Evolutionary conservation across 2,888 invertebrate species (phyloP), one percentile per base, ranked within the genome.

Genomic region (Syritta pipiens): DNA sequence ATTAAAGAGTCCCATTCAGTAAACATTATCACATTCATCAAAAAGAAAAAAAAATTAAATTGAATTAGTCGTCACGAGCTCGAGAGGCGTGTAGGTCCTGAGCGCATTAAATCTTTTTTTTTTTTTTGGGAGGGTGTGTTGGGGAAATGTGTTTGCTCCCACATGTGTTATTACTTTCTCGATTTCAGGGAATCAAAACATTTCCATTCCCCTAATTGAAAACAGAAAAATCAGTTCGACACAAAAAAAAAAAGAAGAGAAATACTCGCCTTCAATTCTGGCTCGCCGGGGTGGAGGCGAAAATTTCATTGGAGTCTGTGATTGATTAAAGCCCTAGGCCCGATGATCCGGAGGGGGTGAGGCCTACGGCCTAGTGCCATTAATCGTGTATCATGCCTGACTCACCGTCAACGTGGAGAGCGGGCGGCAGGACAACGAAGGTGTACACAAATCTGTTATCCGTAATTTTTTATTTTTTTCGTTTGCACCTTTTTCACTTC

Each of bases 181-280:
- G 20, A 48, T 57, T 40, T 55, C 35, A 14, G 26, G 26, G 55
- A 67, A 46, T 67, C 57, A 67, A 67, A 67, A 67, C 48, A 57
- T 67, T 67, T 67, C 57, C 55, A 55, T 67, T 67, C 57, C 48
- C 46, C 22, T 57, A 67, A 67, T 67, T 67, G 67, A 67, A 67
- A 67, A 48, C 14, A 22, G 26, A 19, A 35, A n/a, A n/a, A n/a
- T n/a, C n/a, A n/a, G n/a, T n/a, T n/a, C n/a, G n/a, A n/a, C n/a
- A n/a, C n/a, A n/a, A 24, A 46, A 26, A 26, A 55, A 22, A 22
- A 57, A 28, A 20, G 4, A 19, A 14, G 7, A 28, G 22, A 37
- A 60, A 62, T 28, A 37, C 49, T 37, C 49, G 5, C 17, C 37
- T 62, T 44, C 32, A 14, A 20, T n/a, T 32, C n/a, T 19, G 24